Conservation (phyloP, 2,797 vertebrate genomes). For the Numenius phaeopus region DNA sequence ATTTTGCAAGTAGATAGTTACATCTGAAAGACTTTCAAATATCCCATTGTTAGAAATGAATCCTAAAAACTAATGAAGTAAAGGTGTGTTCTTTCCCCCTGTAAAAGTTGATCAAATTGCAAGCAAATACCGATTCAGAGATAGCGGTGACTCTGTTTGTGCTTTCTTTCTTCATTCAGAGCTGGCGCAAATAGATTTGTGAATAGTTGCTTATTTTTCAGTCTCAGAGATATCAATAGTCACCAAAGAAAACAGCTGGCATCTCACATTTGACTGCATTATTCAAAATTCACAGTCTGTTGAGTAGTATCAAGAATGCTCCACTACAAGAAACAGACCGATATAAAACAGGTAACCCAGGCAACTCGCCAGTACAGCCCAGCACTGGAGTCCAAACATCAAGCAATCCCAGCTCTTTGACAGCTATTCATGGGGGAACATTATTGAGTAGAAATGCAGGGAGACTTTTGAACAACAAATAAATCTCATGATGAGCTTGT, state of each 20-base stretch:
- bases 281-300: slow-evolving; percentile 46
- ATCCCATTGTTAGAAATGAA: neutral
- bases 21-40: neutral
- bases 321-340: slow-evolving; percentile 19
- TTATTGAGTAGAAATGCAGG: slow-evolving; percentile 15
- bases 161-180: neutral
- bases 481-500: slow-evolving; percentile 48
- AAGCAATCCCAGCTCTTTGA: slow-evolving; percentile 13
- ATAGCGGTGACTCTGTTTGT: neutral
- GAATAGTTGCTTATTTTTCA: slow-evolving; percentile 35
- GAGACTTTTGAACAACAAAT: slow-evolving; percentile 61
- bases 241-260: neutral
- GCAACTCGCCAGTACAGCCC: slow-evolving; percentile 45
- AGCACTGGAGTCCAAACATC: neutral
- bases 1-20: neutral
- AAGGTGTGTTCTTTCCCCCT: neutral
- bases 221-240: neutral
- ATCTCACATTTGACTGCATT: slow-evolving; percentile 51
- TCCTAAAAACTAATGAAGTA: neutral
- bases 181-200: neutral
- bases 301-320: slow-evolving; percentile 12
- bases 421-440: slow-evolving; percentile 7
- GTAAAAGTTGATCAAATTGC: neutral
- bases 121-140: neutral
- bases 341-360: slow-evolving; percentile 41